These are phyloP conservation scores for Cromileptes altivelis DNA, from an alignment of 2,113 vertebrate genomes.

Conservation along the genomic window DNA sequence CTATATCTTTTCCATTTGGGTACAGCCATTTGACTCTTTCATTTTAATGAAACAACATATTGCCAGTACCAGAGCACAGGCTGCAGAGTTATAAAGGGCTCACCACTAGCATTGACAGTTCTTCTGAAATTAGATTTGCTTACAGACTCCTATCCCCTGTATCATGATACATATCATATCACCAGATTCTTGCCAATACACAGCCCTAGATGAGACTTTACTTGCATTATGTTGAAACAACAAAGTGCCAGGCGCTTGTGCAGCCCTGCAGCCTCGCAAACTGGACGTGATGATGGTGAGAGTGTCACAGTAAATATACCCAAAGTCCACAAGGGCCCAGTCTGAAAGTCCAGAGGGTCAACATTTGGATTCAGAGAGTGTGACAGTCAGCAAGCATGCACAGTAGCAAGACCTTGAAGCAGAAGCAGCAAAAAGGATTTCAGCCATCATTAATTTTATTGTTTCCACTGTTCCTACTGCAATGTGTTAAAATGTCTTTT, in stretches of 20 bases:
- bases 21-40: too few species aligned
- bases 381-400: background rate
- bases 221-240: background rate
- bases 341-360: background rate
- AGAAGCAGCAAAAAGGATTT: background rate
- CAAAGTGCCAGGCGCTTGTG: too few species aligned
- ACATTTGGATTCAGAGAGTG: background rate
- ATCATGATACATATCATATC: too few species aligned
- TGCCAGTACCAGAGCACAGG: too few species aligned
- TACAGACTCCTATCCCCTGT: too few species aligned
- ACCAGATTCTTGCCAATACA: too few species aligned
- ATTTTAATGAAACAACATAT: too few species aligned
- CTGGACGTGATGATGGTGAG: background rate
- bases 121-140: too few species aligned
- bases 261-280: background rate
- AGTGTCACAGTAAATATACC: background rate
- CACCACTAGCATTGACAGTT: too few species aligned
- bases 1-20: too few species aligned
- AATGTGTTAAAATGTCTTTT: background rate
- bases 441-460: background rate
- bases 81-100: too few species aligned
- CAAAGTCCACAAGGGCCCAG: background rate
- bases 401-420: background rate
- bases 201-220: too few species aligned
- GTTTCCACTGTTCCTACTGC: background rate